Evolutionary conservation across 2,113 vertebrate genomes (phyloP), one percentile per base, ranked within the genome.

Genomic region (Pseudonaja textilis): DNA sequence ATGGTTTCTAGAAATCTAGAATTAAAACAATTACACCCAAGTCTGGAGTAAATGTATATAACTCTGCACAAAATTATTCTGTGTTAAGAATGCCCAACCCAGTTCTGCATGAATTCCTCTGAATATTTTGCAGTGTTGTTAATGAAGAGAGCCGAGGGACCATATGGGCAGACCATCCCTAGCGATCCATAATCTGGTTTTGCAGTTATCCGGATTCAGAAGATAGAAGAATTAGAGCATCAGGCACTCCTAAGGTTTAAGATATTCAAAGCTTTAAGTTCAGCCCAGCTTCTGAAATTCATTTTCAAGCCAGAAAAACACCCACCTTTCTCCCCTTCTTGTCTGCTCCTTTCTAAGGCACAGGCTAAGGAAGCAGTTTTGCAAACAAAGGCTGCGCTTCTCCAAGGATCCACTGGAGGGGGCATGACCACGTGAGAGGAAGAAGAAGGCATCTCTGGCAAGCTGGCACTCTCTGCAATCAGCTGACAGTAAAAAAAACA

Each of bases 231-330:
- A 97, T 95, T 90, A 95, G 95, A 59, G 91, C 81, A 16, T 94
- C 94, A 93, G 61, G 57, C 92, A 87, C 26, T 29, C 25, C 23
- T 87, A 29, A 87, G 1, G 5, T 93, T 96, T 93, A 85, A 59
- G 94, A 96, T 97, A 94, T 96, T 94, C 95, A 95, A 96, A 96
- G 96, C 93, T 91, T 96, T 97, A 95, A 93, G 91, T 96, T 1
- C 52, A 95, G 94, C 95, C 96, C 4, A 93, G 64, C 56, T 81
- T 81, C 34, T 81, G 74, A 81, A 47, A 89, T 89, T 69, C 20
- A 16, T 29, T 85, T 85, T 81, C 88, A 34, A 25, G n/a, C 29
- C 92, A 93, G 97, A 96, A 96, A 92, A 96, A 95, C 96, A 96
- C 95, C 94, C 95, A 94, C 94, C 95, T 14, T 69, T 95, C 45